A percentile compares a stretch with the other conserved stretches of the same genome.
phyloP scores from a whole-genome alignment of 2,113 vertebrate species.

The Pipra filicauda region DNA sequence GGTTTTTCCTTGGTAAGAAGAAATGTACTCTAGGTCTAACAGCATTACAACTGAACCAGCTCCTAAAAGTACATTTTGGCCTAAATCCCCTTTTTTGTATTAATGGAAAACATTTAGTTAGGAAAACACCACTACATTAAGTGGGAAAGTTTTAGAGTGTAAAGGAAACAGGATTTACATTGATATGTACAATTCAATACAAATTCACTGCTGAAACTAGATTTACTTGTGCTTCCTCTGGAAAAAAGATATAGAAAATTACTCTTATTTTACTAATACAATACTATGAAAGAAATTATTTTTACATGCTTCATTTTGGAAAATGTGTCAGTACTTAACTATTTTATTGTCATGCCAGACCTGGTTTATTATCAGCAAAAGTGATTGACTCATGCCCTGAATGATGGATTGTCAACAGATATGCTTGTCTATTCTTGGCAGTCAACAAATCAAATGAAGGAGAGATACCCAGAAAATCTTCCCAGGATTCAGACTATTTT shows the following conservation, averaged over 20 bases:
- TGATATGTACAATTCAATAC: not conserved
- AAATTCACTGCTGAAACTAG: not conserved
- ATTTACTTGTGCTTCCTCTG: not conserved
- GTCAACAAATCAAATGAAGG: conserved; percentile 6
- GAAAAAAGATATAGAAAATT: not conserved
- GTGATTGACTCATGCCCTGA: conserved; percentile 7
- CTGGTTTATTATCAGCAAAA: conserved; percentile 9
- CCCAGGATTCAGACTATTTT: not conserved
- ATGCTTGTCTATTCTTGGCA: not conserved
- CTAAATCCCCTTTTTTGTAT: not conserved
- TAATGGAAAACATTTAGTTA: not conserved
- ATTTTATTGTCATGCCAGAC: not conserved
- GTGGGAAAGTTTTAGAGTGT: not conserved
- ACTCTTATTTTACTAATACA: not conserved
- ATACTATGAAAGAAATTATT: not conserved
- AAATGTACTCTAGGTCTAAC: not conserved
- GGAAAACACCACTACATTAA: not conserved
- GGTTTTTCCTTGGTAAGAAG: not conserved
- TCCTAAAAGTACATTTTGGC: not conserved
- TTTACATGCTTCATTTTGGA: not conserved
- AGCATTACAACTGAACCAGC: not conserved
- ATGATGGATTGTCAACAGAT: conserved; percentile 1
- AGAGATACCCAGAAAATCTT: not conserved
- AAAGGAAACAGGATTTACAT: not conserved
- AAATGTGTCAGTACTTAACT: not conserved